Percentiles rank a stretch among this genome's conserved stretches.
Conservation (phyloP, 2,888 invertebrate species). For the Drosophila setosimentum region DNA sequence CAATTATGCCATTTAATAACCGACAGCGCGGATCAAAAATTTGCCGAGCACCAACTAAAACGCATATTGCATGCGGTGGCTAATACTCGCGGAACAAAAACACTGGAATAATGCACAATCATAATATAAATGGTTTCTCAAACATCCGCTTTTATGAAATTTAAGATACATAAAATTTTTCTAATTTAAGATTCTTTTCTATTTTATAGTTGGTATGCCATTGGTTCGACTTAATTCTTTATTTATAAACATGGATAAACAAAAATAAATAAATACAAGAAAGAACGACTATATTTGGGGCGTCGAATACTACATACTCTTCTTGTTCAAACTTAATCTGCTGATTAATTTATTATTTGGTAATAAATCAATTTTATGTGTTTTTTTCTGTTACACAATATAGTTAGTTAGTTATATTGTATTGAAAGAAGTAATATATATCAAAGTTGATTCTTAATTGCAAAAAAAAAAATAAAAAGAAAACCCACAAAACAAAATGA, state of each 20-base stretch:
- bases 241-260: constrained; percentile 10
- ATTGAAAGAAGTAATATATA: no score
- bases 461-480: not conserved
- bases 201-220: not conserved
- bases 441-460: no score
- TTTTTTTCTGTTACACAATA: not conserved
- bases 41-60: constrained; percentile 21
- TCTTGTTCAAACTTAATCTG: not conserved
- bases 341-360: not conserved
- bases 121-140: constrained; percentile 3
- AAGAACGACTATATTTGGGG: not conserved
- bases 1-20: constrained; percentile 82
- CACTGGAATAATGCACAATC: not conserved
- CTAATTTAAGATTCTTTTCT: not conserved
- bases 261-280: not conserved
- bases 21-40: constrained; percentile 63
- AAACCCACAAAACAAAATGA: no score
- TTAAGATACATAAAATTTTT: not conserved
- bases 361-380: not conserved
- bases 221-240: constrained; percentile 8
- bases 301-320: not conserved
- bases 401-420: no score
- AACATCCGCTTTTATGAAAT: not conserved
- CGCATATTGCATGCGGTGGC: constrained; percentile 48
- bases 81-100: constrained; percentile 10